Conservation (phyloP, 2,888 invertebrate species). For the Trichopoda pennipes region DNA sequence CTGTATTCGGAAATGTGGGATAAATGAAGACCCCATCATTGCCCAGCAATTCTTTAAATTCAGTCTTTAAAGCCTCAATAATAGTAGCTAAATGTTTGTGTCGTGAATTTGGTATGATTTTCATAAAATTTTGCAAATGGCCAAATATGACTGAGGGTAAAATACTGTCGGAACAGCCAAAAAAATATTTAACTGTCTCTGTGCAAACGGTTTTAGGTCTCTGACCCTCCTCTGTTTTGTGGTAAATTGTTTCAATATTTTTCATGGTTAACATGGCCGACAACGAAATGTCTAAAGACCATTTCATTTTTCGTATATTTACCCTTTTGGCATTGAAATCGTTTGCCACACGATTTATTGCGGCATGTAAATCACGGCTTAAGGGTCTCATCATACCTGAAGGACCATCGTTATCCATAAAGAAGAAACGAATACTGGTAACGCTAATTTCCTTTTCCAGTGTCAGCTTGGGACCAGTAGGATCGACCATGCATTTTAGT, state of each 20-base stretch:
- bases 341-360: conserved; percentile 79
- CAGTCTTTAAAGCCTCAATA: conserved; percentile 83
- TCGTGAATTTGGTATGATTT: conserved; percentile 83
- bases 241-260: conserved; percentile 85
- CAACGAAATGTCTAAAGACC: conserved; percentile 84
- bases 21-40: conserved; percentile 84
- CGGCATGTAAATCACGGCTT: conserved; percentile 78
- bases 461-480: conserved; percentile 81
- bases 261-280: conserved; percentile 84
- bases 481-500: conserved; percentile 86
- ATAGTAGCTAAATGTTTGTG: conserved; percentile 82
- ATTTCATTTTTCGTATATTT: conserved; percentile 84
- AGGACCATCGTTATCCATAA: conserved; percentile 89
- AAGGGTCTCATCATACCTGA: conserved; percentile 83
- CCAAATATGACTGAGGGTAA: conserved; percentile 84
- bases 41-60: conserved; percentile 83
- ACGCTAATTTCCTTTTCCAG: conserved; percentile 82
- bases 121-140: conserved; percentile 84
- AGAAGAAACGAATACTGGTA: conserved; percentile 87
- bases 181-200: conserved; percentile 84
- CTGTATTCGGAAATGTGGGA: conserved; percentile 84
- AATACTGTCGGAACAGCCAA: conserved; percentile 81
- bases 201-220: conserved; percentile 84
- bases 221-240: conserved; percentile 84
- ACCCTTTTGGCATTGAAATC: conserved; percentile 82